phyloP scores from a whole-genome alignment of 1,140 invertebrate species.

The Tigriopus japonicus region DNA sequence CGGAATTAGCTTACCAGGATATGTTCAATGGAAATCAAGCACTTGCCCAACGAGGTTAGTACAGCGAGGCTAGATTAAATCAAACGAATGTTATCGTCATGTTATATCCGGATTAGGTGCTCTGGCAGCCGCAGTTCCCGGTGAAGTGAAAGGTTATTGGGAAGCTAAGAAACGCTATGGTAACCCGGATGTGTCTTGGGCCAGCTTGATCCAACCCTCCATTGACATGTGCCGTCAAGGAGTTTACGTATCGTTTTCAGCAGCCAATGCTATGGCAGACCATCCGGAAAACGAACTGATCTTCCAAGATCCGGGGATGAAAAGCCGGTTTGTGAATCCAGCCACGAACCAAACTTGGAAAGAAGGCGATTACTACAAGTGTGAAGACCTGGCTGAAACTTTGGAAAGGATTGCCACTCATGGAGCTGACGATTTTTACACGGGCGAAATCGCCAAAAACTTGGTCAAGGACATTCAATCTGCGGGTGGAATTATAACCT shows the following conservation, averaged over 20 bases:
- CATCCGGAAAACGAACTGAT: neutral
- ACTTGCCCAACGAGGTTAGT: too few species aligned
- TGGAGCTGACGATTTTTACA: constrained; percentile 2
- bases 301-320: neutral
- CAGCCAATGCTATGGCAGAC: constrained; percentile 6
- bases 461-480: neutral
- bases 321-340: neutral
- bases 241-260: constrained; percentile 3
- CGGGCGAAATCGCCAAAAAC: neutral
- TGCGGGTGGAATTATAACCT: constrained; percentile 23
- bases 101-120: neutral
- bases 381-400: constrained; percentile 26
- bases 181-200: constrained; percentile 1
- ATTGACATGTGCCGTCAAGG: constrained; percentile 16
- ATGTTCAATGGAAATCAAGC: constrained; percentile 1
- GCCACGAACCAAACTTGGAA: constrained; percentile 15
- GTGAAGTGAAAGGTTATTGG: constrained; percentile 11
- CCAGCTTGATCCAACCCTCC: neutral
- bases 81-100: too few species aligned
- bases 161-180: constrained; percentile 1
- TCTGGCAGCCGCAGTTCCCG: constrained; percentile 8
- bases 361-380: constrained; percentile 28
- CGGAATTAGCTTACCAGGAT: neutral
- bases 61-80: too few species aligned
- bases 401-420: constrained; percentile 25